Evolutionary conservation across 2,888 invertebrate genomes (phyloP).

Genomic region (Vanessa cardui): DNA sequence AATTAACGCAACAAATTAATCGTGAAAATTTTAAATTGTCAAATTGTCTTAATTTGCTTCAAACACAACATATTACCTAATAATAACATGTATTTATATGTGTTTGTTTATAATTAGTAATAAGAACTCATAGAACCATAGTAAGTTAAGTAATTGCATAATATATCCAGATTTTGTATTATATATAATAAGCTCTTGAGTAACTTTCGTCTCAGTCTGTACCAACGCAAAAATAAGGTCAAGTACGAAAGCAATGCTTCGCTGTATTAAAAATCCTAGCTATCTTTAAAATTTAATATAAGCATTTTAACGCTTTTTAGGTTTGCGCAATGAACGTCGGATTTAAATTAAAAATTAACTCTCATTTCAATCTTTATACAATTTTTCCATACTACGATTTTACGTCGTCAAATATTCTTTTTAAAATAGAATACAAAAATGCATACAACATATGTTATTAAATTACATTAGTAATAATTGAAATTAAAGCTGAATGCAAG

Average conservation of each 20-base stretch:
- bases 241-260: conserved; percentile 10
- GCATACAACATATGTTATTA: neutral
- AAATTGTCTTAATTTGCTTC: neutral
- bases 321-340: conserved; percentile 3
- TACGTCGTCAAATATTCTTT: no score
- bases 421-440: no score
- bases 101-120: no score
- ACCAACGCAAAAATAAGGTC: conserved; percentile 3
- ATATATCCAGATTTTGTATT: no score
- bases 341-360: conserved; percentile 5
- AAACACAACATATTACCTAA: neutral
- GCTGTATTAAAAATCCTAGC: conserved; percentile 5
- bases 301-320: conserved; percentile 2
- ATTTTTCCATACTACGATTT: no score
- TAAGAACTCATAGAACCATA: no score
- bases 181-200: neutral
- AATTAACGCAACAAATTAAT: neutral
- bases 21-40: neutral
- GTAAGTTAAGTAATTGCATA: no score
- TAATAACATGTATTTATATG: no score
- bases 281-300: conserved; percentile 8
- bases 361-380: neutral
- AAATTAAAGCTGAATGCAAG: conserved; percentile 2
- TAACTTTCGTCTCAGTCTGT: neutral
- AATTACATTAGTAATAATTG: neutral